Evolutionary conservation across 1,140 invertebrate genomes (phyloP), one percentile per base, ranked within the genome.

Genomic region (Gonatopus flavifemur): DNA sequence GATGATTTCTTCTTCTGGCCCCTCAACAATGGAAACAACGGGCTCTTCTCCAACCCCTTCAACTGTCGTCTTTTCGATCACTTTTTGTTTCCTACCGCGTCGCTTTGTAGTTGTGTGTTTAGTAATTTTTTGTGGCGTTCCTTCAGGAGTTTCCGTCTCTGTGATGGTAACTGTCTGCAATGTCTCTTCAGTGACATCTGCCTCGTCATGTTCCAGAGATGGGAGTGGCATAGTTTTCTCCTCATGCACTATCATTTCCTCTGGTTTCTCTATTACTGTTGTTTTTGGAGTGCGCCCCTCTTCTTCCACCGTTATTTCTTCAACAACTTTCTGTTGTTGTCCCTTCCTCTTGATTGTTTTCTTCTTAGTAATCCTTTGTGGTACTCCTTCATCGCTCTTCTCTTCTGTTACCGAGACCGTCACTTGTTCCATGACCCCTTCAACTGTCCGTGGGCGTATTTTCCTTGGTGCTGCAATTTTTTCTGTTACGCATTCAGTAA

Each of bases 301-400:
- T 33, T 52, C 48, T 10, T 52, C 54, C 2, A 40, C 2, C 0
- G 57, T 55, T 20, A 22, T 20, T 32, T 54, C 49, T 38, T 59
- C 62, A 0, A 31, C 46, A 0, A 50, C 40, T 15, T 68, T 39
- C 40, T 57, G 41, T 25, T 59, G 51, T 5, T 43, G 38, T 0
- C 54, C 65, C 12, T 55, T 55, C 0, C 47, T 37, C 5, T 45
- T 57, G 4, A 52, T 50, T 15, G 54, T 18, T 22, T 0, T 13
- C 20, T 5, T 32, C 10, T 36, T 46, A 2, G 5, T 20, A 18
- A 5, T 32, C 30, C 77, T 77, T 7, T 66, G 69, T 0, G 68
- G 64, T 36, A 72, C 76, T 0, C 74, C 73, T 52, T 78, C 67
- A 32, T 64, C 64, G 0, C 76, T 76, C 10, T 67, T 43, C 10